Evolutionary conservation across 2,113 vertebrate species (phyloP).

Genomic region (Craseonycteris thonglongyai): DNA sequence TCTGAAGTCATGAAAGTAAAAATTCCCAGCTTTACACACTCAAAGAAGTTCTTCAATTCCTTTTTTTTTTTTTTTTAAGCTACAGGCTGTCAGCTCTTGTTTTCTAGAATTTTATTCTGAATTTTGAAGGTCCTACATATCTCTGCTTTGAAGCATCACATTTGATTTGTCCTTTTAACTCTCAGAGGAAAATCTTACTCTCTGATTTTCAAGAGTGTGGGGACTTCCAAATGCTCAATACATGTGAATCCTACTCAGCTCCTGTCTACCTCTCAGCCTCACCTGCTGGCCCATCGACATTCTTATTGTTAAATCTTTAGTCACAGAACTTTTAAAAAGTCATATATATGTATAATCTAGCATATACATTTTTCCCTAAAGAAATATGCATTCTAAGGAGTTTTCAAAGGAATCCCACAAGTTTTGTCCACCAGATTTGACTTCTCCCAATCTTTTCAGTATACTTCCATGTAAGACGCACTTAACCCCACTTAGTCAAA

Average conservation of each 20-base stretch:
- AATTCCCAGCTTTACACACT: not conserved
- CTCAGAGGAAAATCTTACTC: not conserved
- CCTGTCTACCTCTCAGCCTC: not conserved
- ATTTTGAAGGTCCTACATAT: not conserved
- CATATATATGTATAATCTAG: not conserved
- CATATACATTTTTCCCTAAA: not conserved
- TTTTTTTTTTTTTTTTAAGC: not conserved
- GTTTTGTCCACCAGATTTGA: not conserved
- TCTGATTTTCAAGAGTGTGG: not conserved
- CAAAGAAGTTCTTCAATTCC: not conserved
- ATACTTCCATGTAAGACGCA: not conserved
- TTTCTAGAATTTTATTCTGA: not conserved
- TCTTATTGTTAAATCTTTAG: not conserved
- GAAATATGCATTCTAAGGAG: not conserved
- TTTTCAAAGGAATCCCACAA: not conserved
- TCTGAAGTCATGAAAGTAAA: not conserved
- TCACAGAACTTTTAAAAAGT: not conserved
- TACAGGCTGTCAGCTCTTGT: not conserved
- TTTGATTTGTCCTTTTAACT: not conserved
- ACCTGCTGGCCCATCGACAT: too few relatives aligned
- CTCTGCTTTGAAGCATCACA: not conserved
- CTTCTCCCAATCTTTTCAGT: not conserved
- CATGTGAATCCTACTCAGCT: rapidly evolving
- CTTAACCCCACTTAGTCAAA: not conserved
- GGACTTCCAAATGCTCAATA: not conserved